phyloP scores from a whole-genome alignment of 1,140 invertebrate species.

The Branchinecta lynchi region DNA sequence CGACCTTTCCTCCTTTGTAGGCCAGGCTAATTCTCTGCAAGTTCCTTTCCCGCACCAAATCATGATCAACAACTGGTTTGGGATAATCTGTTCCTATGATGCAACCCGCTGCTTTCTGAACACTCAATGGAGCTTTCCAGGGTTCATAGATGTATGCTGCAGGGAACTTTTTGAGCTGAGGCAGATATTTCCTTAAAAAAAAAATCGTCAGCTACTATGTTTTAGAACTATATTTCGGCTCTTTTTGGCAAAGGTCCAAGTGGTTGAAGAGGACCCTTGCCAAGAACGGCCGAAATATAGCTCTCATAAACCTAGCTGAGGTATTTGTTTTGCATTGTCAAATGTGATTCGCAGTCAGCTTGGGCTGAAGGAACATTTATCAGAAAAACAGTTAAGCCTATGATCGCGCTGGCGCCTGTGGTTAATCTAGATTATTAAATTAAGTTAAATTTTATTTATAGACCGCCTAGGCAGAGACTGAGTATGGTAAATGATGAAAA shows the following conservation, averaged over 20 bases:
- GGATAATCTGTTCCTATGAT: slow-evolving; percentile 36
- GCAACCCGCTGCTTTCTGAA: slow-evolving; percentile 33
- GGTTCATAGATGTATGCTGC: slow-evolving; percentile 36
- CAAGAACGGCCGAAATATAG: too few species aligned
- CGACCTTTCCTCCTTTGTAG: slow-evolving; percentile 13
- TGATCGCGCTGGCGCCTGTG: background rate
- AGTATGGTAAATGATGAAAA: too few species aligned
- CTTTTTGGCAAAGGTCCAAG: background rate
- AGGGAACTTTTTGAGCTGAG: slow-evolving; percentile 33
- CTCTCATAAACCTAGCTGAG: background rate
- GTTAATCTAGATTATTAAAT: too few species aligned
- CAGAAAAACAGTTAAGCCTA: too few species aligned
- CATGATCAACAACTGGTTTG: slow-evolving; percentile 33
- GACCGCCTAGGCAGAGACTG: too few species aligned
- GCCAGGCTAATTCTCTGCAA: slow-evolving; percentile 25
- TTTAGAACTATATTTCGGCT: too few species aligned
- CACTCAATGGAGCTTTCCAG: slow-evolving; percentile 33
- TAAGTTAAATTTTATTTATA: too few species aligned
- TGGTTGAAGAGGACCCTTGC: slow-evolving; percentile 11
- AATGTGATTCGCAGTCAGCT: too few species aligned
- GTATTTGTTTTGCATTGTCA: too few species aligned
- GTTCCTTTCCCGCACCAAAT: slow-evolving; percentile 29
- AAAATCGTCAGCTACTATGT: background rate
- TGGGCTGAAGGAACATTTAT: too few species aligned
- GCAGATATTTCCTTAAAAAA: slow-evolving; percentile 32